Base-by-base conservation (phyloP, 2,113 vertebrate species). In the Halcyon malimbica region DNA sequence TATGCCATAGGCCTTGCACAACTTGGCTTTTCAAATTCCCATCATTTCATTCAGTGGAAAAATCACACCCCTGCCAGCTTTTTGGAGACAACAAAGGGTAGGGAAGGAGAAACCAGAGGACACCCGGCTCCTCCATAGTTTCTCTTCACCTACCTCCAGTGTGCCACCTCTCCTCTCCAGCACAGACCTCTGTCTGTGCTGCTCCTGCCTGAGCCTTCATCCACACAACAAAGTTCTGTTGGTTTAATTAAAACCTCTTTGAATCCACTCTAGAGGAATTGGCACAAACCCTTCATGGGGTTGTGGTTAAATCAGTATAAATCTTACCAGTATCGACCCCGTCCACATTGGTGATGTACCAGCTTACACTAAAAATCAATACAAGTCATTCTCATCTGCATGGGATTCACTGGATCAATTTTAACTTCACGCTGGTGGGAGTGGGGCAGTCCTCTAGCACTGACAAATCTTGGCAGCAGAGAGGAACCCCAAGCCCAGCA, bases 101-200 rank as follows among this genome's bases (percentile, higher is more conserved):
- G 71, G 25, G 60, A 74, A 63, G 51, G 64, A 91, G 70, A 92
- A 81, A 60, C 17, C n/a, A 44, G 60, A 75, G 31, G 46, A 71
- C 41, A 63, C 3, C 3, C 0, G 0, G 33, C 29, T 70, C n/a
- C 71, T 67, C 44, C 1, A 1, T 8, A 3, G 28, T 17, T 91
- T 25, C 73, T 54, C 50, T 63, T 65, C 26, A 23, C 19, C 35
- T 48, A 78, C 16, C 51, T 31, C 11, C 3, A 0, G 0, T 18
- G 19, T 60, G 39, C 56, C 4, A 1, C 33, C 19, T 71, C 48
- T 86, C n/a, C 33, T 70, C 28, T 59, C 59, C 46, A 54, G 31
- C 79, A 33, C 50, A 70, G 69, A 39, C 44, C 57, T 46, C 10
- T 2, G 7, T 17, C 26, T 5, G 0, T 1, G 2, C 75, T 50